A percentile compares a stretch with the other conserved stretches of the same genome.
Evolutionary conservation across 2,797 vertebrate species (phyloP).

Genomic region (Pogoniulus pusillus): DNA sequence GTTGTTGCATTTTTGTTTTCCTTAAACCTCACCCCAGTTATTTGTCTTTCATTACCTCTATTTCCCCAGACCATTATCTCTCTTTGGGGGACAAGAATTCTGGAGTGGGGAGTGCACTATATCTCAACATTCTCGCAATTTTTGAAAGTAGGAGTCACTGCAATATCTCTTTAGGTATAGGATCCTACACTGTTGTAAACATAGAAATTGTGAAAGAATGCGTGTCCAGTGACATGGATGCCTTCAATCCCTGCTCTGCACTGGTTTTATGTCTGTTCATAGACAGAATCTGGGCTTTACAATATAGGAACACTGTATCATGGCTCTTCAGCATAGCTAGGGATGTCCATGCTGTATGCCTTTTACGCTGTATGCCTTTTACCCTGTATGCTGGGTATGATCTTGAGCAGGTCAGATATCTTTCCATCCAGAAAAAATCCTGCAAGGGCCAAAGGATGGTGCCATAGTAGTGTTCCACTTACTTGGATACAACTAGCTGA

Average conservation of each 20-base stretch:
- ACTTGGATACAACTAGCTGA: neutral
- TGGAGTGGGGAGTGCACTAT: neutral
- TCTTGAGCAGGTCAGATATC: neutral
- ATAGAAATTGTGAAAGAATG: neutral
- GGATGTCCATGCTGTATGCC: fast-evolving
- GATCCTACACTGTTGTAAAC: neutral
- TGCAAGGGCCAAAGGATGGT: neutral
- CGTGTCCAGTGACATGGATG: neutral
- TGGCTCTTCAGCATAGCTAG: neutral
- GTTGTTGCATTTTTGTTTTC: neutral
- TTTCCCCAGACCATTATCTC: neutral
- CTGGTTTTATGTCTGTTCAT: neutral
- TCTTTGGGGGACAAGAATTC: neutral
- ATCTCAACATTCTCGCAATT: neutral
- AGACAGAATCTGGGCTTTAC: neutral
- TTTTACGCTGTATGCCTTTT: neutral
- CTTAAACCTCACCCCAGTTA: neutral
- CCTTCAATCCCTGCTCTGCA: neutral
- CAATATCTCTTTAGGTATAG: neutral
- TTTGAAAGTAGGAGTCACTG: neutral
- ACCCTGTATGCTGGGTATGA: neutral
- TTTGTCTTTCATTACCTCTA: neutral
- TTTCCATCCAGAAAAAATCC: neutral
- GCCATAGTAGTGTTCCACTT: fast-evolving
- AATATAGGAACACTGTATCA: neutral